Evolutionary conservation across 2,797 vertebrate species (phyloP).

Genomic region (Sebastolobus altivelis): DNA sequence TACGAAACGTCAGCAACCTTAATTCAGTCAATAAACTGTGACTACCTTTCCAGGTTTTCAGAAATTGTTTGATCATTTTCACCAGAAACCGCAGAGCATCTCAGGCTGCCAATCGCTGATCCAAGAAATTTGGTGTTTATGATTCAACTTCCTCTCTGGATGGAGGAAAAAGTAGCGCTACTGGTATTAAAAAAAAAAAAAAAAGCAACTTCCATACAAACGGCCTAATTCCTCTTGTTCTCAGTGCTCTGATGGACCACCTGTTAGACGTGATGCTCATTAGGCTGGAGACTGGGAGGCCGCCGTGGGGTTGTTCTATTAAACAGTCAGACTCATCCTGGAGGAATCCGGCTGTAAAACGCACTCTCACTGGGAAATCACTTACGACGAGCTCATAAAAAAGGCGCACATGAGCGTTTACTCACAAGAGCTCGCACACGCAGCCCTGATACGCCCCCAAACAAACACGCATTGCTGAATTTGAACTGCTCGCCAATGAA

Average conservation of each 20-base stretch:
- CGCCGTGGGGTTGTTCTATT: constrained; percentile 58
- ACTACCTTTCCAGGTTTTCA: constrained; percentile 31
- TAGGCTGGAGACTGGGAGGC: constrained; percentile 73
- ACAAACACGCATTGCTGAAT: constrained; percentile 29
- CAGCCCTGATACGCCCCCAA: constrained; percentile 1
- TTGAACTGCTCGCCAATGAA: constrained; percentile 31
- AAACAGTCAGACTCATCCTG: constrained; percentile 75
- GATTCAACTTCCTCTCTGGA: constrained; percentile 29
- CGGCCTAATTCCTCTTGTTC: constrained; percentile 32
- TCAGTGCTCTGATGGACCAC: constrained; percentile 65
- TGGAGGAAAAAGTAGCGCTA: not conserved
- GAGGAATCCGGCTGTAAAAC: constrained; percentile 80
- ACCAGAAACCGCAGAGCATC: constrained; percentile 2
- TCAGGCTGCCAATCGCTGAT: constrained; percentile 7
- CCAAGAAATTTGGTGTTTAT: constrained; percentile 31
- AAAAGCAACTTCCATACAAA: constrained; percentile 14
- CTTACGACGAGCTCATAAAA: constrained; percentile 74
- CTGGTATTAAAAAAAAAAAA: not conserved
- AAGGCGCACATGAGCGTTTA: constrained; percentile 35
- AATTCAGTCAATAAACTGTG: constrained; percentile 23
- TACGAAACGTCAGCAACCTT: constrained; percentile 25
- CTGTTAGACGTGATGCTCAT: constrained; percentile 70
- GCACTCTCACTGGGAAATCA: constrained; percentile 72
- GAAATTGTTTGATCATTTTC: constrained; percentile 13
- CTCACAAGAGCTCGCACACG: constrained; percentile 24